phyloP scores from a whole-genome alignment of 1,140 invertebrate species.

The Ericerus pela region DNA sequence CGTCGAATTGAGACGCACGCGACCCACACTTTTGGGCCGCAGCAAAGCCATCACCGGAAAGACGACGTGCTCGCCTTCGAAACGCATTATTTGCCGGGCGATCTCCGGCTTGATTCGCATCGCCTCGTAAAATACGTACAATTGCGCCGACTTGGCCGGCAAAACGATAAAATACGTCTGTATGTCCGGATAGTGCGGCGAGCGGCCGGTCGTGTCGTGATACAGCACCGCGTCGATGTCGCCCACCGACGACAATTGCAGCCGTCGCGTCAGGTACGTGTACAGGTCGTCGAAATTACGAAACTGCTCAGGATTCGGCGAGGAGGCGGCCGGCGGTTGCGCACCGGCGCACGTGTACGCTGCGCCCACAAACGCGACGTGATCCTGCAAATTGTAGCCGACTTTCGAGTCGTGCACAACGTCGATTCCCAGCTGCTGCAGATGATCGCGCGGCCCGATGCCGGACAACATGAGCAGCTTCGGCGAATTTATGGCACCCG shows the following conservation, averaged over 20 bases:
- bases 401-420: slow-evolving; percentile 51
- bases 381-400: slow-evolving; percentile 63
- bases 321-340: neutral
- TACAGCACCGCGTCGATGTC: neutral
- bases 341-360: slow-evolving; percentile 27
- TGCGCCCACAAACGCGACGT: slow-evolving; percentile 37
- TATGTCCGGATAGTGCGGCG: neutral
- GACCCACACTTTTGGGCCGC: slow-evolving; percentile 36
- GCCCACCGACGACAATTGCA: neutral
- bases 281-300: neutral
- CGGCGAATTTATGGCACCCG: slow-evolving; percentile 75
- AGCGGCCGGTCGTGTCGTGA: neutral
- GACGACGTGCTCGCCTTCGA: neutral
- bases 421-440: slow-evolving; percentile 38
- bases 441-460: slow-evolving; percentile 25
- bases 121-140: neutral
- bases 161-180: neutral
- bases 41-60: slow-evolving; percentile 24
- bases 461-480: slow-evolving; percentile 82
- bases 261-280: neutral
- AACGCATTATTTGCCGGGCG: neutral
- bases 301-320: too few species aligned
- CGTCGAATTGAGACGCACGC: slow-evolving; percentile 32
- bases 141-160: neutral
- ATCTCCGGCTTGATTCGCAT: neutral